A percentile compares a stretch with the other conserved stretches of the same genome.
Evolutionary conservation across 2,888 invertebrate species (phyloP).

Genomic region (Ferrisia virgata): DNA sequence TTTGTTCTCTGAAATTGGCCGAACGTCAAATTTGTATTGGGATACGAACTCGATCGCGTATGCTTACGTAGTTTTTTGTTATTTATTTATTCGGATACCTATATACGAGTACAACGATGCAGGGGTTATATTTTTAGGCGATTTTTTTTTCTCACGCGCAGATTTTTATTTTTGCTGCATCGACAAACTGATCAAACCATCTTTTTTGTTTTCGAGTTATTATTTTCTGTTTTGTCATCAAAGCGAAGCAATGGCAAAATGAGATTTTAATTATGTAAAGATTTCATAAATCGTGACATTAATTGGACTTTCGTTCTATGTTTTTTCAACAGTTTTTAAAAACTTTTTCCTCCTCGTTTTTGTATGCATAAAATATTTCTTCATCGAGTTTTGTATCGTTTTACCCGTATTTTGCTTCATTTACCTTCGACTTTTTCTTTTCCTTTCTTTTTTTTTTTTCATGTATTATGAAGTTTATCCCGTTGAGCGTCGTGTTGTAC

Average conservation of each 20-base stretch:
- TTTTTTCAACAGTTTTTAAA: neutral
- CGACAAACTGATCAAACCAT: neutral
- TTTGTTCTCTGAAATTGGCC: neutral
- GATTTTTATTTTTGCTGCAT: neutral
- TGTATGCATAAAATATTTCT: neutral
- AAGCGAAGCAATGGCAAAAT: neutral
- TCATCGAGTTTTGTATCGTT: neutral
- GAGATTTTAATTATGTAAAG: slow-evolving; percentile 11
- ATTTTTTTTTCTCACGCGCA: neutral
- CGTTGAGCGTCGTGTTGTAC: too few relatives aligned
- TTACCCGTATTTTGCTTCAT: too few relatives aligned
- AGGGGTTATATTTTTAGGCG: neutral
- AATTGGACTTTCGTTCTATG: neutral
- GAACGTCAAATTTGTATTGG: neutral
- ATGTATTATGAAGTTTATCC: too few relatives aligned
- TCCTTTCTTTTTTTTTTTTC: neutral
- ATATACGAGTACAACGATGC: neutral
- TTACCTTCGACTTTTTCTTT: too few relatives aligned
- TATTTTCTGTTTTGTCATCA: neutral
- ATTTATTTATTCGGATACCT: neutral
- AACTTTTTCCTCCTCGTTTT: neutral
- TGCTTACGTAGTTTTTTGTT: neutral
- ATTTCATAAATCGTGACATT: slow-evolving; percentile 7
- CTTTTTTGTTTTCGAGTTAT: neutral
- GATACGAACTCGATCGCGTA: neutral